These are phyloP conservation scores for Rissa tridactyla DNA, from an alignment of 2,113 vertebrate genomes.

Conservation along the genomic window DNA sequence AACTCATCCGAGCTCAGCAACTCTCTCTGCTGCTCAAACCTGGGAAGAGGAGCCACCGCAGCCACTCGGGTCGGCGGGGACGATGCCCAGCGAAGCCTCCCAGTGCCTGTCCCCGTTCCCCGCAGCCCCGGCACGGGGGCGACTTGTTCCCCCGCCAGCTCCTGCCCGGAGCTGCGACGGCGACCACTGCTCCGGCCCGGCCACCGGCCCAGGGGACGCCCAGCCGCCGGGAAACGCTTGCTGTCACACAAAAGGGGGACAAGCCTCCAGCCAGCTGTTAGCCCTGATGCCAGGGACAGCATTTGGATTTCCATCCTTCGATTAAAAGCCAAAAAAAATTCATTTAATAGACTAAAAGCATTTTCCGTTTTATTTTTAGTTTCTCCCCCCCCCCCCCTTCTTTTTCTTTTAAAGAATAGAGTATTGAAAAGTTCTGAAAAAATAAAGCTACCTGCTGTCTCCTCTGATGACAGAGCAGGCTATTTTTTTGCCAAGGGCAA, in stretches of 20 bases:
- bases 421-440: background rate
- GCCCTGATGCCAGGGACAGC: background rate
- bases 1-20: background rate
- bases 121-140: background rate
- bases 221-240: rapidly evolving
- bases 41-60: background rate
- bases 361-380: background rate
- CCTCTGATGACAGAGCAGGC: background rate
- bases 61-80: background rate
- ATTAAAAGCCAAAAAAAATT: background rate
- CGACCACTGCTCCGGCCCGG: background rate
- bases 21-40: background rate
- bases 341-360: background rate
- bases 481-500: background rate
- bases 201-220: background rate
- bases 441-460: background rate
- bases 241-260: background rate
- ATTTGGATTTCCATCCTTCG: background rate
- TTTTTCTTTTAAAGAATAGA: background rate
- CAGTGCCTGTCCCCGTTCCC: background rate
- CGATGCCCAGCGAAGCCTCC: background rate
- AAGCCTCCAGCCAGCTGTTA: background rate
- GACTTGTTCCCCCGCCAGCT: background rate
- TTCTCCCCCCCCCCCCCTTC: no score
- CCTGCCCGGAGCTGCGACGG: background rate